These are phyloP conservation scores for Coendou prehensilis DNA, from an alignment of 2,797 vertebrate genomes.

Conservation along the genomic window DNA sequence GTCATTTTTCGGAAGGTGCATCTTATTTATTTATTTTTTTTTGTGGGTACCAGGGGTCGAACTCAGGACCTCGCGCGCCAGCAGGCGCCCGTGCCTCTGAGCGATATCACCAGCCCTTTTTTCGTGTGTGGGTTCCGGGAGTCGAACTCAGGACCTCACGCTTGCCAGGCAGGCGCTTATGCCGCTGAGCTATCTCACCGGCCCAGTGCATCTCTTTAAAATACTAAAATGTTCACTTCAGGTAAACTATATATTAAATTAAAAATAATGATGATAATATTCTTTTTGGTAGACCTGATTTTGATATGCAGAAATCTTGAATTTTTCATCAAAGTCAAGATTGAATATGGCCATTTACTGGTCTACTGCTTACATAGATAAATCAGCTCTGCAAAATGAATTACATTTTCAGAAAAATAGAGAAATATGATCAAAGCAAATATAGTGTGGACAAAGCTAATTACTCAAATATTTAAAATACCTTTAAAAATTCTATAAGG, in stretches of 20 bases:
- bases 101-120: too few relatives aligned
- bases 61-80: too few relatives aligned
- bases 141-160: too few relatives aligned
- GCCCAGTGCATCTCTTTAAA: not conserved
- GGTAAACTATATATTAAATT: conserved; percentile 10
- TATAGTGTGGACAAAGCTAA: conserved; percentile 2
- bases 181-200: too few relatives aligned
- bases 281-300: not conserved
- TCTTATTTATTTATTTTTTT: not conserved
- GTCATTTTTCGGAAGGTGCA: not conserved
- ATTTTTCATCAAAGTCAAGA: conserved; percentile 25
- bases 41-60: too few relatives aligned
- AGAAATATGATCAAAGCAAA: not conserved
- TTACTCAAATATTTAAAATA: conserved; percentile 55
- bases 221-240: conserved; percentile 30
- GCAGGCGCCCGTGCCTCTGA: too few relatives aligned
- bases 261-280: not conserved
- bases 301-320: not conserved
- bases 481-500: not conserved
- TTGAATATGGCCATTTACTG: not conserved
- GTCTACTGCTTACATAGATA: not conserved
- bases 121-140: too few relatives aligned
- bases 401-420: not conserved
- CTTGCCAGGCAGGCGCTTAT: too few relatives aligned
- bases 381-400: conserved; percentile 61